Conservation (phyloP, 1,140 invertebrate species). For the Drosophila novamexicana region DNA sequence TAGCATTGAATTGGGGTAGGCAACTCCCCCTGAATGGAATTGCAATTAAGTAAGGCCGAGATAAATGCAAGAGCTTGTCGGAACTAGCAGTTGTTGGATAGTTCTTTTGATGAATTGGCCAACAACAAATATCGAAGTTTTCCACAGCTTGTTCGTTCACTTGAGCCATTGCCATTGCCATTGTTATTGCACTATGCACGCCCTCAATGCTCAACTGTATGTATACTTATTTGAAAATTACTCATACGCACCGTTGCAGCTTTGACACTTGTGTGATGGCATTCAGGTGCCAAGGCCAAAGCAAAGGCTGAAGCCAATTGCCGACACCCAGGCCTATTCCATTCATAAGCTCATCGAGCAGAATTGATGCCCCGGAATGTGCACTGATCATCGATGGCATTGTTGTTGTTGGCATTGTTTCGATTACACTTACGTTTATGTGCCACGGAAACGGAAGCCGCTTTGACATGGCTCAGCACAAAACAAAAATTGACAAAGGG, state of each 20-base stretch:
- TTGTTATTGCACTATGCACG: too few species aligned
- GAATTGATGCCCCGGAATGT: conserved; percentile 31
- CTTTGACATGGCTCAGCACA: conserved; percentile 17
- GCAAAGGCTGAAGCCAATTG: background rate
- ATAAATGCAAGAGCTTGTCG: background rate
- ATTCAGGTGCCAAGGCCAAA: background rate
- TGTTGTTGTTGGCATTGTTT: background rate
- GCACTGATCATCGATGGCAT: conserved; percentile 26
- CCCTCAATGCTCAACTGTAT: background rate
- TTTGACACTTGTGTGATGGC: conserved; percentile 22
- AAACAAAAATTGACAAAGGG: conserved; percentile 22
- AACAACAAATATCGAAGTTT: too few species aligned
- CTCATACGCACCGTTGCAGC: conserved; percentile 41
- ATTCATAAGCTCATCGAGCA: background rate
- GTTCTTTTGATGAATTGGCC: background rate
- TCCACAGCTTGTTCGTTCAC: too few species aligned
- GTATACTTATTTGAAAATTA: conserved; percentile 24
- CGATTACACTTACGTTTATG: conserved; percentile 4
- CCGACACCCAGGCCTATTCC: background rate
- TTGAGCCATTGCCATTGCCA: too few species aligned
- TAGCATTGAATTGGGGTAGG: background rate
- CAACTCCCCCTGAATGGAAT: background rate
- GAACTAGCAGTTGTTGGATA: background rate
- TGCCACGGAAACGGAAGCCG: conserved; percentile 21
- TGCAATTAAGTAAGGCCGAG: background rate